Base-by-base conservation (phyloP, 2,113 vertebrate genomes). In the Mirounga angustirostris region DNA sequence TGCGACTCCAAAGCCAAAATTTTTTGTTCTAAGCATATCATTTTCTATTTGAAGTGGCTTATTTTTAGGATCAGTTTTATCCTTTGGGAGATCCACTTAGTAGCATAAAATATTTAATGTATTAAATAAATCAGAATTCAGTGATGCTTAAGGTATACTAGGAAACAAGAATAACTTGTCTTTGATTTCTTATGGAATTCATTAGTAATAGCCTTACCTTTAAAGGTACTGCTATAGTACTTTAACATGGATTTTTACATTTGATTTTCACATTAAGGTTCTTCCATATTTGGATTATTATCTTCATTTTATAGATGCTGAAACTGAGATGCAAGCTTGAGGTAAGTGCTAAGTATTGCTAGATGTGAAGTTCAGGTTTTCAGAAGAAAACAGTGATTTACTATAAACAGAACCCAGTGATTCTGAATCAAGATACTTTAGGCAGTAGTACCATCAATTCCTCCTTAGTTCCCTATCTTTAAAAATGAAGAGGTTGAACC, bases 21-120 rank as follows among this genome's bases (percentile, higher is more conserved):
- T 71, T 56, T 50, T 82, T 22, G 15, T 86, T 80, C 0, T 88
- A 50, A 86, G 63, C 4, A 19, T 88, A 78, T 43, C 26, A n/a
- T 95, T 58, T 74, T 94, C 43, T 16, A 83, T 14, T 61, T 93
- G 61, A 89, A 92, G 54, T 71, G 22, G 21, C 56, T 95, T 92
- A 74, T 71, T 96, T 83, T 28, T 93, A 83, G 43, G n/a, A 58
- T 94, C 21, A 87, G 0, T 74, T 74, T 86, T 97, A 28, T 61
- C 56, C 14, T 96, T 95, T 50, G 33, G 69, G 43, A 84, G 63
- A 83, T 46, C 50, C 56, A 54, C 7, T 74, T 24, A 67, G 58
- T 46, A 80, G 82, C 56, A 88, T 91, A 91, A 96, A 91, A 74
- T 97, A 97, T 22, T 95, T 65, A 95, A 56, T 74, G 8, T 94